phyloP scores from a whole-genome alignment of 2,797 vertebrate species.

The Spatula versicolor region DNA sequence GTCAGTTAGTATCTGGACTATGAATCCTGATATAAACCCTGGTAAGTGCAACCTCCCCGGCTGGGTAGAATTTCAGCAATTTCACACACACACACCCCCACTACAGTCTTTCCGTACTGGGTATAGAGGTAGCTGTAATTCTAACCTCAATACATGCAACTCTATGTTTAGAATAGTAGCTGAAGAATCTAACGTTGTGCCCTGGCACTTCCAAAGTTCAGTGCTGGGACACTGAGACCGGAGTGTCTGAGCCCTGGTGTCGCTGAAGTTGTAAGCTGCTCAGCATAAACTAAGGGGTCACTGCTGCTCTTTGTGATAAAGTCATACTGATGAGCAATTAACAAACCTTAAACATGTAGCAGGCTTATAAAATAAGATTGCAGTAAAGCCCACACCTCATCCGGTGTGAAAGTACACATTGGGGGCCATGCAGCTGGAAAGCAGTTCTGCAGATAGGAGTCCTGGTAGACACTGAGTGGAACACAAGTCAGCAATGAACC shows the following conservation, averaged over 20 bases:
- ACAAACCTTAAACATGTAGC: not conserved
- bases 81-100: not conserved
- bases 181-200: not conserved
- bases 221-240: not conserved
- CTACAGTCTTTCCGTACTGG: not conserved
- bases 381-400: not conserved
- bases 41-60: not conserved
- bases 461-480: too few relatives aligned
- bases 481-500: too few relatives aligned
- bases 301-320: not conserved
- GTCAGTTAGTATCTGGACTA: not conserved
- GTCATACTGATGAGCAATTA: not conserved
- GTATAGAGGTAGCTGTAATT: not conserved
- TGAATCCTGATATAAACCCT: not conserved
- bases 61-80: not conserved
- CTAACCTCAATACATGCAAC: not conserved
- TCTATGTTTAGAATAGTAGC: not conserved
- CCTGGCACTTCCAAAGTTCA: not conserved
- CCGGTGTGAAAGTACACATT: not conserved
- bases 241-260: not conserved
- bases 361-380: not conserved
- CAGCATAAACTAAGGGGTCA: not conserved
- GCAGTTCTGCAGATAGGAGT: too few relatives aligned
- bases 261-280: not conserved
- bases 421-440: too few relatives aligned